Evolutionary conservation across 1,140 invertebrate genomes (phyloP).

Genomic region (Brachionus paranguensis): DNA sequence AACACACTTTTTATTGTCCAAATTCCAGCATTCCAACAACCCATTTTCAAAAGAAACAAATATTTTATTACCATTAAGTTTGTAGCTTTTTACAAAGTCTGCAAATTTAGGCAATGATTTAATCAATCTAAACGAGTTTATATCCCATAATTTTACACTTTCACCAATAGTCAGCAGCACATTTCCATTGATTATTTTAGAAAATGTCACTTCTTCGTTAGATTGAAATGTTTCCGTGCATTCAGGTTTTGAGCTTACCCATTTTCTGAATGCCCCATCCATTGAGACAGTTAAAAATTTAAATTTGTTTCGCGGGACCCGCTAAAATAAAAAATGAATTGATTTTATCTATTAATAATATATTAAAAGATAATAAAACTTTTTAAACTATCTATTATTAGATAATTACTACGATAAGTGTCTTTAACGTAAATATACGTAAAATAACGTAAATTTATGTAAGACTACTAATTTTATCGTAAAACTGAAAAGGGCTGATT

Average conservation of each 20-base stretch:
- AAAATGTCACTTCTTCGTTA: background rate
- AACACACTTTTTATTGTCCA: background rate
- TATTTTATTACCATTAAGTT: background rate
- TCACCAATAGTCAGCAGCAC: background rate
- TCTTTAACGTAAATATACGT: too few species aligned
- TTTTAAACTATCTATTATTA: background rate
- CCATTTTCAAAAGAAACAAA: background rate
- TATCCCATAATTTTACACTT: background rate
- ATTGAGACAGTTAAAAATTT: background rate
- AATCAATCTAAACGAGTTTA: background rate
- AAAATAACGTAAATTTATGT: too few species aligned
- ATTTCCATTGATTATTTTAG: background rate
- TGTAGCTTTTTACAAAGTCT: background rate
- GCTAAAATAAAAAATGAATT: background rate
- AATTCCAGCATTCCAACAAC: background rate
- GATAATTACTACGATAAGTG: background rate
- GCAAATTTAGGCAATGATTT: background rate
- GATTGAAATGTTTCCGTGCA: background rate
- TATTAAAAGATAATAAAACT: background rate
- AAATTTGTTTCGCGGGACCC: background rate
- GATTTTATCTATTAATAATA: background rate
- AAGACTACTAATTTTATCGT: too few species aligned
- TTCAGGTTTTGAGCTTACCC: background rate
- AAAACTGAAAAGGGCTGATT: too few species aligned
- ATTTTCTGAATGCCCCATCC: background rate